Evolutionary conservation across 2,888 invertebrate species (phyloP).

Genomic region (Callyntrura guangdongensis): DNA sequence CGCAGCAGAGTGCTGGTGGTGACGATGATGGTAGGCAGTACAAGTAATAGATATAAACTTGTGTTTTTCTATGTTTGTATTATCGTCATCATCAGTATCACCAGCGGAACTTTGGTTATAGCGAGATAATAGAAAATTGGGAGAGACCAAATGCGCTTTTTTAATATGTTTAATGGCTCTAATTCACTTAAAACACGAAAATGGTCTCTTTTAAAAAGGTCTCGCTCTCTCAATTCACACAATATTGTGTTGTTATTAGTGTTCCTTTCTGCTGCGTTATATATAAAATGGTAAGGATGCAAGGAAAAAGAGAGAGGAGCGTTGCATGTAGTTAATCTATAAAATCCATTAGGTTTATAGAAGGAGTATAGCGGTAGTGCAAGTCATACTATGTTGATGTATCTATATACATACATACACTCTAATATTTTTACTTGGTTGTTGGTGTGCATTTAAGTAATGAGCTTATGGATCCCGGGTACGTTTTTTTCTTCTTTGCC

Average conservation of each 20-base stretch:
- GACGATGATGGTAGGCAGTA: slow-evolving; percentile 11
- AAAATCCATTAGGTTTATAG: slow-evolving; percentile 69
- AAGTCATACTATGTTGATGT: slow-evolving; percentile 54
- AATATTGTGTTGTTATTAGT: slow-evolving; percentile 42
- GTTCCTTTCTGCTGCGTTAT: slow-evolving; percentile 29
- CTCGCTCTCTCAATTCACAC: slow-evolving; percentile 35
- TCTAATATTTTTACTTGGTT: slow-evolving; percentile 47
- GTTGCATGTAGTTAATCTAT: slow-evolving; percentile 70
- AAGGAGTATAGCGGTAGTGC: slow-evolving; percentile 7
- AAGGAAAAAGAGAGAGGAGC: slow-evolving; percentile 11
- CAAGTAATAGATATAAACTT: slow-evolving; percentile 25
- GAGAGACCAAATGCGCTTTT: slow-evolving; percentile 79
- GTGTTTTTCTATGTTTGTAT: background rate
- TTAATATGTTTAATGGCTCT: slow-evolving; percentile 79
- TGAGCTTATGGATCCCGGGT: slow-evolving; percentile 48
- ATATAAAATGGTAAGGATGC: slow-evolving; percentile 21
- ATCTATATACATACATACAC: slow-evolving; percentile 20
- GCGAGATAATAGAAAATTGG: slow-evolving; percentile 78
- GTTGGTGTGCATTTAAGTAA: slow-evolving; percentile 74
- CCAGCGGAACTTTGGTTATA: slow-evolving; percentile 77
- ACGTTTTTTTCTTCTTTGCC: background rate
- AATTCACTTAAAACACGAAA: slow-evolving; percentile 79
- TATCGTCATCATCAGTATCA: slow-evolving; percentile 67
- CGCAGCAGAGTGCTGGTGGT: slow-evolving; percentile 38
- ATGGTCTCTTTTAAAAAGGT: slow-evolving; percentile 74